Conservation (phyloP, 2,797 vertebrate species). For the Cossypha polioptera region DNA sequence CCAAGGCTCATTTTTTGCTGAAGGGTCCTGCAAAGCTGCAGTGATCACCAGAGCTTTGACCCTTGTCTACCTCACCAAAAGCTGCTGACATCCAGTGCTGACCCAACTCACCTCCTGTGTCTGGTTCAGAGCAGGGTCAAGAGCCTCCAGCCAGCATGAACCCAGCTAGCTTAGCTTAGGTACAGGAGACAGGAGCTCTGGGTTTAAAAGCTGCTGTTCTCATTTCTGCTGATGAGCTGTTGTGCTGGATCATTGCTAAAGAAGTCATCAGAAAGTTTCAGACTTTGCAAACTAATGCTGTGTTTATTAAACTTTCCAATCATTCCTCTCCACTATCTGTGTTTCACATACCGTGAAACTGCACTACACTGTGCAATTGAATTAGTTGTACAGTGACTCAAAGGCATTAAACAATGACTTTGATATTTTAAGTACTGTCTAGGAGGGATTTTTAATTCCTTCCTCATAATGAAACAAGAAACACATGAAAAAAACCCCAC, state of each 20-base stretch:
- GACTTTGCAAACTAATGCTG: constrained; percentile 77
- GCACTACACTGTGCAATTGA: constrained; percentile 78
- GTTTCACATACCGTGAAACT: constrained; percentile 79
- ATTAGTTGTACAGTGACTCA: constrained; percentile 83
- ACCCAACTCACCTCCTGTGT: background rate
- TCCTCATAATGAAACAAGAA: constrained; percentile 78
- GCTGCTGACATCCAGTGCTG: background rate
- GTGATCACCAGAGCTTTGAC: background rate
- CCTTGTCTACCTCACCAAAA: background rate
- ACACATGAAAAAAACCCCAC: constrained; percentile 25
- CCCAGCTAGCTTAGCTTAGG: background rate
- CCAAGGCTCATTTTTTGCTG: background rate
- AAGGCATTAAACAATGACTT: constrained; percentile 84
- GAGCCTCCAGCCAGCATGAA: background rate
- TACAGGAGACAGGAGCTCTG: background rate
- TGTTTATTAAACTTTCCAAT: constrained; percentile 81
- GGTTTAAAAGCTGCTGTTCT: background rate
- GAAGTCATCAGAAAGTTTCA: constrained; percentile 75
- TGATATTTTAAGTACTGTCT: constrained; percentile 85
- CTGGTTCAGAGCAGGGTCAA: background rate
- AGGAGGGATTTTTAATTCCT: constrained; percentile 84
- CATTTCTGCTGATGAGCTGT: constrained; percentile 8
- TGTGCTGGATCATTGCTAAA: constrained; percentile 63
- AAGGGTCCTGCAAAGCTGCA: background rate
- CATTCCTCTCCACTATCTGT: constrained; percentile 78